phyloP scores from a whole-genome alignment of 1,140 invertebrate genomes.

The Elymnias hypermnestra region DNA sequence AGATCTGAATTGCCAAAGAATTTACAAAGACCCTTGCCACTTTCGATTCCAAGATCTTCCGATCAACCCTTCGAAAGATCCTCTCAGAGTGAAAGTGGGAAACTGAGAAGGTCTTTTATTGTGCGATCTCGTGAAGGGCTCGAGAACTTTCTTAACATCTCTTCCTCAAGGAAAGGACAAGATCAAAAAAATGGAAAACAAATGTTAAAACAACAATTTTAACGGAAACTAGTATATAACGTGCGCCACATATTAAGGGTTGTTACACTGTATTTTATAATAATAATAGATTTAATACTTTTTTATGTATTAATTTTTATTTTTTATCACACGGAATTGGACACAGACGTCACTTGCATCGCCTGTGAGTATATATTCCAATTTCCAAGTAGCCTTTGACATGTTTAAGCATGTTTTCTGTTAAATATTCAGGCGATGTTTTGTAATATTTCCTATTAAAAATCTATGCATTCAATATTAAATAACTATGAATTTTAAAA shows the following conservation, averaged over 20 bases:
- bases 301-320: background rate
- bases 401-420: conserved; percentile 11
- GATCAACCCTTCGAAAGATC: conserved; percentile 49
- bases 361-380: conserved; percentile 22
- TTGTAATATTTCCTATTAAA: background rate
- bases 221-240: background rate
- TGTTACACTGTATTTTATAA: conserved; percentile 14
- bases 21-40: conserved; percentile 25
- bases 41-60: conserved; percentile 32
- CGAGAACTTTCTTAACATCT: conserved; percentile 58
- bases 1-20: conserved; percentile 33
- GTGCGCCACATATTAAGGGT: conserved; percentile 10
- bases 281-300: background rate
- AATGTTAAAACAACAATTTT: conserved; percentile 28
- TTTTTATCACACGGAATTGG: conserved; percentile 2
- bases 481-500: no score
- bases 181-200: conserved; percentile 46
- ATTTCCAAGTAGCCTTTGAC: conserved; percentile 1
- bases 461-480: background rate
- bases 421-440: background rate
- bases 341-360: conserved; percentile 18
- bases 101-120: conserved; percentile 59
- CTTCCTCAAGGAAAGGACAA: conserved; percentile 41
- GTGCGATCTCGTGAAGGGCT: conserved; percentile 62
- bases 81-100: conserved; percentile 43